Conservation (phyloP, 92 coral and sea anemone genomes). For the Bergia puertoricense region DNA sequence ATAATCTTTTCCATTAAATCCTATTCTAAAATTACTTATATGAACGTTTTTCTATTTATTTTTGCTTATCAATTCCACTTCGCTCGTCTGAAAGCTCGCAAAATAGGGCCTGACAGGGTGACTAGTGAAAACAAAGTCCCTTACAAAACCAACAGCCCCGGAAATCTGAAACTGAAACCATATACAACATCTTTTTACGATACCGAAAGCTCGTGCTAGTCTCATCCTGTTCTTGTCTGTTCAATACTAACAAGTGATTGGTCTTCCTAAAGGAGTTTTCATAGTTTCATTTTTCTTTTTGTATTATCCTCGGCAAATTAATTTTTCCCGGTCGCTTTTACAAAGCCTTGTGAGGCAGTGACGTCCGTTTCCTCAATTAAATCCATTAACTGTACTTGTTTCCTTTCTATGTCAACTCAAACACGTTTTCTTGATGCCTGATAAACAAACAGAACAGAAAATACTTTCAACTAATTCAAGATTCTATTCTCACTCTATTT, state of each 20-base stretch:
- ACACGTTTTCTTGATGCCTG: background rate
- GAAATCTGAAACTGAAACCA: background rate
- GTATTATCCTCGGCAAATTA: background rate
- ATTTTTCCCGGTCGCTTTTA: slow-evolving; percentile 3
- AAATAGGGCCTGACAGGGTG: too few relatives aligned
- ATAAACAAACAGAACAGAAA: background rate
- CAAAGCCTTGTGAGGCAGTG: background rate
- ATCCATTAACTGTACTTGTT: background rate
- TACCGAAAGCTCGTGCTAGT: background rate
- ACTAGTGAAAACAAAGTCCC: too few relatives aligned
- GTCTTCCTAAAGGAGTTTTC: background rate
- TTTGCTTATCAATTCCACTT: too few relatives aligned
- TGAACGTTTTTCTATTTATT: too few relatives aligned
- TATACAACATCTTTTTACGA: too few relatives aligned
- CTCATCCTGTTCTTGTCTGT: background rate
- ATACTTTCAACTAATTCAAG: background rate
- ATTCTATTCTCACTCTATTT: background rate
- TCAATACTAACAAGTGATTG: background rate
- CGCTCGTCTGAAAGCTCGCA: too few relatives aligned
- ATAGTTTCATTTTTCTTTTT: background rate
- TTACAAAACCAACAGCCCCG: background rate
- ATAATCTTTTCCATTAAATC: too few relatives aligned
- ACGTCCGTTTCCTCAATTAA: background rate
- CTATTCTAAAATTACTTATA: too few relatives aligned
- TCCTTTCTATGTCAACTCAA: background rate